A percentile compares a stretch with the other conserved stretches of the same genome.
These are phyloP conservation scores for Drosophila kuntzei DNA, from an alignment of 2,888 invertebrate genomes.

Conservation along the genomic window DNA sequence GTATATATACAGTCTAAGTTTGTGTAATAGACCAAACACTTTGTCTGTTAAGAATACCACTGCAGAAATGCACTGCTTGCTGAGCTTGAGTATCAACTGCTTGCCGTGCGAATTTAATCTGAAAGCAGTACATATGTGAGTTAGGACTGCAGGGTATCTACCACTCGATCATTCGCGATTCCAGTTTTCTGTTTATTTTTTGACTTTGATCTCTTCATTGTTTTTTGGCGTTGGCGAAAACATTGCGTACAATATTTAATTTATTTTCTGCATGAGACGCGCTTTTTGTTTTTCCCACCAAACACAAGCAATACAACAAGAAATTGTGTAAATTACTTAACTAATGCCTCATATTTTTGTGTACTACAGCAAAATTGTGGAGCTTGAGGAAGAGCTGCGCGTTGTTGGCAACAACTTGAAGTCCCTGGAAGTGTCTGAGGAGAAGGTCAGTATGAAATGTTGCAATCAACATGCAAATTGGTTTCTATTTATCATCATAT, in stretches of 20 bases:
- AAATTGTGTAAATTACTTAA: conserved; percentile 18
- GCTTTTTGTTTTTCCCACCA: conserved; percentile 33
- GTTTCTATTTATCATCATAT: conserved; percentile 4
- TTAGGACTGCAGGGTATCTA: not conserved
- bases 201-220: conserved; percentile 1
- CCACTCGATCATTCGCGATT: not conserved
- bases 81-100: not conserved
- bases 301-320: conserved; percentile 1
- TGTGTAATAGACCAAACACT: not conserved
- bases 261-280: conserved; percentile 62
- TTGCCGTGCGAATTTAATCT: too few relatives aligned
- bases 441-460: conserved; percentile 92
- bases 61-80: not conserved
- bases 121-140: not conserved
- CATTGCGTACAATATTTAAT: conserved; percentile 50
- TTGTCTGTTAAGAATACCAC: not conserved
- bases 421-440: conserved; percentile 99
- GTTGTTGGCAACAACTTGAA: conserved; percentile 99
- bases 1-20: too few relatives aligned
- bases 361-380: conserved; percentile 96
- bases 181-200: conserved; percentile 9
- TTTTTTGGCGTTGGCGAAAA: conserved; percentile 36
- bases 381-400: conserved; percentile 99
- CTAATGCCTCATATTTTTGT: conserved; percentile 28
- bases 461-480: conserved; percentile 23